Base-by-base conservation (phyloP, 2,113 vertebrate species). In the Myotis brandtii region DNA sequence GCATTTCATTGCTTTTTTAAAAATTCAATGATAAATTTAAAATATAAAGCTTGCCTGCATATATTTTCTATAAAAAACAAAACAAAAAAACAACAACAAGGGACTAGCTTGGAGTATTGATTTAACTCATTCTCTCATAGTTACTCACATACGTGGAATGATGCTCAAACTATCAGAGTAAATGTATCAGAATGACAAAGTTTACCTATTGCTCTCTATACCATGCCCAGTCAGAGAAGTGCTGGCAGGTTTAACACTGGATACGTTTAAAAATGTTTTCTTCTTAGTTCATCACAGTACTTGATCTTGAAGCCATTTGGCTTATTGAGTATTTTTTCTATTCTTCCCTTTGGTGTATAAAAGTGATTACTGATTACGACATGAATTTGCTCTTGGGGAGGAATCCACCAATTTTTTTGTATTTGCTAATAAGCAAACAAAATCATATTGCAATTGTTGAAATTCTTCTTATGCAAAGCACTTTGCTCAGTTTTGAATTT, bases 241-340 rank as follows among this genome's bases (percentile, higher is more conserved):
- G 48, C 59, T 32, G 16, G 25, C 48, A 50, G 46, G 2, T 34
- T 40, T 56, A 25, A 86, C 16, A 86, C 25, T 80, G 56, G 21
- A 56, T 52, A 16, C 1, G 62, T 64, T 90, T 82, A 32, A n/a
- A 92, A 79, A 75, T 69, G 1, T 69, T 72, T 90, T 89, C 62
- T 90, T 46, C 46, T 77, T 32, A 59, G 30, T 27, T 83, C 70
- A 52, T 62, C 16, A 64, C 4, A 91, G 10, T 32, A 66, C 3
- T 96, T 93, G 83, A 21, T 20, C 40, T 93, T 73, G 14, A 86
- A 83, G 21, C 52, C 30, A 14, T 85, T 87, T 91, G 21, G 6
- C 59, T 91, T 91, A 43, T n/a, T 89, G 37, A 82, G 13, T 4
- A 86, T 40, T 66, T 83, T 62, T 93, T 62, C 30, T 50, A 37